Base-by-base conservation (phyloP, 2,888 invertebrate genomes). In the Drosophila hawaiiensis region DNA sequence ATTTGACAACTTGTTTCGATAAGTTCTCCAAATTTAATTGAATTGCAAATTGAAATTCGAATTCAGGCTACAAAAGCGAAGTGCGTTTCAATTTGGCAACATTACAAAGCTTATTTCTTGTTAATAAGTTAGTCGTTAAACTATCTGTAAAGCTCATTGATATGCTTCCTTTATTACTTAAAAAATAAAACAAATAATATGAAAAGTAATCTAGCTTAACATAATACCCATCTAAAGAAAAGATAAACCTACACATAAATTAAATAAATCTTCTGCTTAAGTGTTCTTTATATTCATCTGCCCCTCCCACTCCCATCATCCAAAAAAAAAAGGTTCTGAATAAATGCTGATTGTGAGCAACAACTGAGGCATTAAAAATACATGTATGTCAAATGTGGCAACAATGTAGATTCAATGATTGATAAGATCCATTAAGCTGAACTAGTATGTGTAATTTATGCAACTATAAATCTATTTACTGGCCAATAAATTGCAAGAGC, bases 401-500 rank as follows among this genome's bases (percentile, higher is more conserved):
- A 52, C 72, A 71, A 71, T 37, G 52, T 73, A 49, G 71, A 52
- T 73, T 53, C 56, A 59, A 66, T 75, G 74, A 75, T 75, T 64
- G 63, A 74, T 60, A 43, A 58, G 35, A 52, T 22, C 56, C 33
- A 43, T 33, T 43, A 54, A 61, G 66, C 49, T 29, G 43, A 72
- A 31, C 49, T 16, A 33, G 39, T 39, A 28, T n/a, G 9, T 29
- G 63, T 65, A 73, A 75, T 74, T 73, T 78, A 73, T 58, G 60
- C 49, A 37, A 29, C 80, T 16, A 79, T 78, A 65, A 78, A 65
- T 73, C 79, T 29, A 35, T 6, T 33, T 39, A 49, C 49, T 73
- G 63, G 39, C 33, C 69, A 54, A 73, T 73, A 70, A 70, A 70
- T 73, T 62, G 50, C 29, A 39, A 56, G 63, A 37, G 66, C 50